These are phyloP conservation scores for Eumacrocentrus americanus DNA, from an alignment of 2,888 invertebrate genomes.

Conservation along the genomic window DNA sequence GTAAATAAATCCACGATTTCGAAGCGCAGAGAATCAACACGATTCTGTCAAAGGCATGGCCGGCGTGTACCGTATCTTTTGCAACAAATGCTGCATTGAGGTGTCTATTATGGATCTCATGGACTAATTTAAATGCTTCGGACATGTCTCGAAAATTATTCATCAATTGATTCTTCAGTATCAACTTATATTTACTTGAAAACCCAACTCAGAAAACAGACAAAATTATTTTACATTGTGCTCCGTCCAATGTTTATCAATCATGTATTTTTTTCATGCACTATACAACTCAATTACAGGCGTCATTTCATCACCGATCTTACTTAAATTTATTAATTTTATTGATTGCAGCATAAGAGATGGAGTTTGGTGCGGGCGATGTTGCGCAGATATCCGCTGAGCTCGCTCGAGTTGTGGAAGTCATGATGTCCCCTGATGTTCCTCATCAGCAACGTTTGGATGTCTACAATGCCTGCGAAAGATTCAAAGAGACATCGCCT, in stretches of 20 bases:
- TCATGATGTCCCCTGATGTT: constrained; percentile 81
- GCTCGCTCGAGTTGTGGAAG: constrained; percentile 79
- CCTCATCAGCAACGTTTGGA: constrained; percentile 78
- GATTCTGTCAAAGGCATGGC: constrained; percentile 49
- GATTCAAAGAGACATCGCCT: constrained; percentile 85
- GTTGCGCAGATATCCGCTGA: constrained; percentile 76
- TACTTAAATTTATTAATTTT: background rate
- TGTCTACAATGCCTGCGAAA: constrained; percentile 84
- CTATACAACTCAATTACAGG: background rate
- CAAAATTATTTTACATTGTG: too few species aligned
- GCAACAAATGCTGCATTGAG: constrained; percentile 35
- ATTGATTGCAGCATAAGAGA: constrained; percentile 30
- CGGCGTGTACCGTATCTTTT: constrained; percentile 33
- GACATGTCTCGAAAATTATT: too few species aligned
- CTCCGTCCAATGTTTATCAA: too few species aligned
- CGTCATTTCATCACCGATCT: background rate
- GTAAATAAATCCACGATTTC: constrained; percentile 3
- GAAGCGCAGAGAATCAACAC: constrained; percentile 13
- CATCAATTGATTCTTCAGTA: too few species aligned
- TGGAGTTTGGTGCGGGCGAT: constrained; percentile 66
- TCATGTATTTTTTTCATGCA: too few species aligned
- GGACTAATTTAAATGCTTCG: too few species aligned
- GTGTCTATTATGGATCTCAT: constrained; percentile 25
- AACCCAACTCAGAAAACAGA: too few species aligned
- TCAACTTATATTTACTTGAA: too few species aligned